Conservation (phyloP, 2,888 invertebrate species). For the Acanthoscelides obtectus region DNA sequence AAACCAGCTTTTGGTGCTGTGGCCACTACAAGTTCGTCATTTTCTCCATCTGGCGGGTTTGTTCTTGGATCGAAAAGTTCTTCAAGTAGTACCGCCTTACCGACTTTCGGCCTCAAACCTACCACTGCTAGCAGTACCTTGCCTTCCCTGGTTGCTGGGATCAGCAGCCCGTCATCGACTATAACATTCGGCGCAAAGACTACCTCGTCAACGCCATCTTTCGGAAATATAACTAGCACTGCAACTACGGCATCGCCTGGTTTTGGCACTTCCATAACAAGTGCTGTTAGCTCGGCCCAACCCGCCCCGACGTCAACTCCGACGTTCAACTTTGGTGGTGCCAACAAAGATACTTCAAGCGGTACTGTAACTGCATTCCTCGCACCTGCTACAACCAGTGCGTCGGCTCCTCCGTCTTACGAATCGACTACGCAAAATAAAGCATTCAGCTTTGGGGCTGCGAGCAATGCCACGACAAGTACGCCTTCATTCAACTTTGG, state of each 20-base stretch:
- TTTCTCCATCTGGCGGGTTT: background rate
- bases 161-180: background rate
- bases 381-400: background rate
- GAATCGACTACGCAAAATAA: background rate
- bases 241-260: constrained; percentile 1
- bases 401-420: background rate
- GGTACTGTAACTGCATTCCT: background rate
- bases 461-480: background rate
- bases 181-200: background rate
- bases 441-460: background rate
- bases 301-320: background rate
- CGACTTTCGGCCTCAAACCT: constrained; percentile 11
- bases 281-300: background rate
- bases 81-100: constrained; percentile 3
- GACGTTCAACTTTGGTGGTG: constrained; percentile 13
- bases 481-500: constrained; percentile 13
- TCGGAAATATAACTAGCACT: constrained; percentile 2
- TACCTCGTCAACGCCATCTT: background rate
- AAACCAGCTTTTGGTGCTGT: background rate
- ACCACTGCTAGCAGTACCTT: background rate
- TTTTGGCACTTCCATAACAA: constrained; percentile 8
- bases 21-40: constrained; percentile 1
- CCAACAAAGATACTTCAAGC: constrained; percentile 1
- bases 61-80: background rate
- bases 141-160: background rate